phyloP scores from a whole-genome alignment of 2,888 invertebrate species.

The Clepsis dumicolana region DNA sequence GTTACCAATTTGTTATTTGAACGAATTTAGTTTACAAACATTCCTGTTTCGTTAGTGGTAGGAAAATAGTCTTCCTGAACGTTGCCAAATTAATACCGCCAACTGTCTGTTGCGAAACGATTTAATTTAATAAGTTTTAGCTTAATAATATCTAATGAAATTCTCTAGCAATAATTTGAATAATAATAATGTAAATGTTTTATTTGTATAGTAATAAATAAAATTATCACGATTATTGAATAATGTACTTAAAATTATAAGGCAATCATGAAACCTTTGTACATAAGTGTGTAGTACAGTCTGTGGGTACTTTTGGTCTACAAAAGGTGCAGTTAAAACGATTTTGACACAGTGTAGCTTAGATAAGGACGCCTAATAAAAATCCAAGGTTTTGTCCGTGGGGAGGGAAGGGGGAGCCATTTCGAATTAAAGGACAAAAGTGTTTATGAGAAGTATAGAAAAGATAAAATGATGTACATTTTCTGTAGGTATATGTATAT shows the following conservation, averaged over 20 bases:
- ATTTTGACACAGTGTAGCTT: no score
- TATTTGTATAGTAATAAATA: conserved; percentile 80
- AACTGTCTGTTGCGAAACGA: conserved; percentile 82
- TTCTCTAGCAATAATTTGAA: conserved; percentile 84
- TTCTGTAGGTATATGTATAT: no score
- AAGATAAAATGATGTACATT: no score
- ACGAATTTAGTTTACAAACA: conserved; percentile 83
- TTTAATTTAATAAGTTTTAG: conserved; percentile 76
- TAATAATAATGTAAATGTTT: conserved; percentile 82
- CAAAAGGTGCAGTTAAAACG: no score
- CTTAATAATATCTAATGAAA: conserved; percentile 77
- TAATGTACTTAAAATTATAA: conserved; percentile 64
- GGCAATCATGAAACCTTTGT: conserved; percentile 64
- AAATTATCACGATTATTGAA: conserved; percentile 69
- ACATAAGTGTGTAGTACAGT: conserved; percentile 67
- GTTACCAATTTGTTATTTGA: conserved; percentile 84
- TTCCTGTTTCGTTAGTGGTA: conserved; percentile 85
- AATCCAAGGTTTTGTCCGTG: no score
- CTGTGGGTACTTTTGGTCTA: no score
- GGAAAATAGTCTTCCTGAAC: conserved; percentile 85
- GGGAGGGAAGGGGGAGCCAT: no score
- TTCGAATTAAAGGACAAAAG: no score
- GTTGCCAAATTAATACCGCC: conserved; percentile 85
- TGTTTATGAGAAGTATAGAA: no score
- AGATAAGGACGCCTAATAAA: no score